Conservation (phyloP, 2,113 vertebrate species). For the Thalassoma bifasciatum region DNA sequence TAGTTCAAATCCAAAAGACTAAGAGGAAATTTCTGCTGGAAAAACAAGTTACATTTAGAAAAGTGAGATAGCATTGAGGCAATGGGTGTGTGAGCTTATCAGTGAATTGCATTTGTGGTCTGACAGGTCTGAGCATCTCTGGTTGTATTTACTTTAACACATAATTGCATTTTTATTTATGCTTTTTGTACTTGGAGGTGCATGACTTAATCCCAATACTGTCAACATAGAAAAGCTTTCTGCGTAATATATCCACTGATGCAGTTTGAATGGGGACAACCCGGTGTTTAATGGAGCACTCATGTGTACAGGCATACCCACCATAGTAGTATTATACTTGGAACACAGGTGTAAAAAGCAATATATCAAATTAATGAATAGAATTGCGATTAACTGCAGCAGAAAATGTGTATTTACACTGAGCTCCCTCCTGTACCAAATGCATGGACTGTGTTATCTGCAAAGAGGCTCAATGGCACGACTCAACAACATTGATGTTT, state of each 20-base stretch:
- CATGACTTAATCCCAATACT: neutral
- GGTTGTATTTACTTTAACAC: too few species aligned
- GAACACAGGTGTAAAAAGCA: neutral
- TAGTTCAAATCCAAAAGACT: neutral
- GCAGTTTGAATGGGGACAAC: neutral
- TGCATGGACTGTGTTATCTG: neutral
- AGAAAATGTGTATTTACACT: neutral
- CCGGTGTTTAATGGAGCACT: neutral
- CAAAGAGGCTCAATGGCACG: slow-evolving; percentile 10
- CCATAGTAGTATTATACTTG: neutral
- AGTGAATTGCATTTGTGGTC: neutral
- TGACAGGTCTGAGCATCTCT: too few species aligned
- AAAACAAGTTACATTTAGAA: too few species aligned
- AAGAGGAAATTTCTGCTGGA: neutral
- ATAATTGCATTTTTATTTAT: neutral
- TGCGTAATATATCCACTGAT: neutral
- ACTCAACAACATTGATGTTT: slow-evolving; percentile 8
- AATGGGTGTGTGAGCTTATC: neutral
- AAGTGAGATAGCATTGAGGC: neutral
- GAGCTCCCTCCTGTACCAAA: neutral
- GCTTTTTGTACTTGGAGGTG: neutral
- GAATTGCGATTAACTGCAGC: neutral
- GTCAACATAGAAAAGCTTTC: neutral
- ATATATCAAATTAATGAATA: neutral
- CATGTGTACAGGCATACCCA: neutral